Percentiles rank a stretch among this genome's conserved stretches.
phyloP scores from a whole-genome alignment of 2,797 vertebrate genomes.

The Bryconaethiops microstoma region DNA sequence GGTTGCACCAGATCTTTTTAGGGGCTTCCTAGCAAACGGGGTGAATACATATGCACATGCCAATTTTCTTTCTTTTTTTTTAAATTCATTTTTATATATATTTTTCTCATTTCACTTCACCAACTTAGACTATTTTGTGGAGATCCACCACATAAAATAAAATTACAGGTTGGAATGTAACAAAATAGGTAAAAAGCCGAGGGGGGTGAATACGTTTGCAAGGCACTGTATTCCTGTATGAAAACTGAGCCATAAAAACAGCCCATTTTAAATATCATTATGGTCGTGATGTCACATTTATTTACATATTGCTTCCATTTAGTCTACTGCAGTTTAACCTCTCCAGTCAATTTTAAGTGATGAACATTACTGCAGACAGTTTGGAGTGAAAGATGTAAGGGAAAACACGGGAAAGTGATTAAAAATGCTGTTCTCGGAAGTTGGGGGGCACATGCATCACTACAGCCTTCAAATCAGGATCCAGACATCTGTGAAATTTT shows the following conservation, averaged over 20 bases:
- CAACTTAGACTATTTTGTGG: too few species aligned
- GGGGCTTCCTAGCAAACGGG: too few species aligned
- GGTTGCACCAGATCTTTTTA: too few species aligned
- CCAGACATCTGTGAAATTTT: not conserved
- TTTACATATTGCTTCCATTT: not conserved
- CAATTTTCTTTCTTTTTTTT: too few species aligned
- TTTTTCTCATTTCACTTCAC: too few species aligned
- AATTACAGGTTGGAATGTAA: too few species aligned
- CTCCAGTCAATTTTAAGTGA: not conserved
- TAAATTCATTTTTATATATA: too few species aligned
- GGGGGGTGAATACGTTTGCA: too few species aligned
- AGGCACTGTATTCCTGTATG: not conserved
- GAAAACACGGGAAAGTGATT: not conserved
- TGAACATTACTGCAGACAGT: not conserved
- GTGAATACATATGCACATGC: too few species aligned
- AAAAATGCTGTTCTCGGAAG: not conserved
- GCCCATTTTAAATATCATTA: not conserved
- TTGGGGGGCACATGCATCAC: not conserved
- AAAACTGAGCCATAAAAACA: not conserved
- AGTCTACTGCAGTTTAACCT: not conserved
- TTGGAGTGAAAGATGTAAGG: not conserved
- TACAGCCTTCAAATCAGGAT: not conserved
- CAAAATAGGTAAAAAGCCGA: too few species aligned
- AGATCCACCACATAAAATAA: too few species aligned
- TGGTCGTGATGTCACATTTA: not conserved